Evolutionary conservation across 2,888 invertebrate genomes (phyloP).

Genomic region (Salpingus planirostris): DNA sequence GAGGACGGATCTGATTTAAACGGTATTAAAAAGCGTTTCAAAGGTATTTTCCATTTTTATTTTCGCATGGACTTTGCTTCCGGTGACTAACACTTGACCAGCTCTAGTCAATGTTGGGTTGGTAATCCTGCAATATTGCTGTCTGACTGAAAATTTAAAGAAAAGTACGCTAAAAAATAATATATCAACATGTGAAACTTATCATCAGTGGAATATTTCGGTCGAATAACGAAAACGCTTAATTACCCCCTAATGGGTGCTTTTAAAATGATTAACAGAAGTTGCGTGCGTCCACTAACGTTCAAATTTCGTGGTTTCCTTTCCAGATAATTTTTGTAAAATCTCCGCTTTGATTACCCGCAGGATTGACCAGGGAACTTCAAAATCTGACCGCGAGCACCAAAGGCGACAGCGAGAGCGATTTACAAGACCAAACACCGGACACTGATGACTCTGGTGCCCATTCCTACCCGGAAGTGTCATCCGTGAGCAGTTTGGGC

Average conservation of each 20-base stretch:
- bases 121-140: no score
- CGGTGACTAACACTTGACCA: constrained; percentile 1
- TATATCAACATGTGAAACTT: no score
- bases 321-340: not conserved
- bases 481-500: constrained; percentile 43
- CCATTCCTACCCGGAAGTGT: constrained; percentile 44
- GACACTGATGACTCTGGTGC: constrained; percentile 65
- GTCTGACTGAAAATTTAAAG: no score
- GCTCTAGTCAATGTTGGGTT: no score
- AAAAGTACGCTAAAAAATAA: no score
- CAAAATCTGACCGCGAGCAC: constrained; percentile 43
- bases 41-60: constrained; percentile 31
- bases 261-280: no score
- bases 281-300: no score
- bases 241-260: no score
- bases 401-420: constrained; percentile 59
- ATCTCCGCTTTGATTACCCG: not conserved
- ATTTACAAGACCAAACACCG: constrained; percentile 59
- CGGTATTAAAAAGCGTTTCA: constrained; percentile 41
- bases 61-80: constrained; percentile 20
- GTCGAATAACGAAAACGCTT: no score
- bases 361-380: constrained; percentile 43
- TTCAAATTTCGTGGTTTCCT: not conserved
- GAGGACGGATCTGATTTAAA: constrained; percentile 49
- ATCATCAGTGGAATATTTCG: no score